Evolutionary conservation across 2,797 vertebrate genomes (phyloP).

Genomic region (Pangasius mekongensis): DNA sequence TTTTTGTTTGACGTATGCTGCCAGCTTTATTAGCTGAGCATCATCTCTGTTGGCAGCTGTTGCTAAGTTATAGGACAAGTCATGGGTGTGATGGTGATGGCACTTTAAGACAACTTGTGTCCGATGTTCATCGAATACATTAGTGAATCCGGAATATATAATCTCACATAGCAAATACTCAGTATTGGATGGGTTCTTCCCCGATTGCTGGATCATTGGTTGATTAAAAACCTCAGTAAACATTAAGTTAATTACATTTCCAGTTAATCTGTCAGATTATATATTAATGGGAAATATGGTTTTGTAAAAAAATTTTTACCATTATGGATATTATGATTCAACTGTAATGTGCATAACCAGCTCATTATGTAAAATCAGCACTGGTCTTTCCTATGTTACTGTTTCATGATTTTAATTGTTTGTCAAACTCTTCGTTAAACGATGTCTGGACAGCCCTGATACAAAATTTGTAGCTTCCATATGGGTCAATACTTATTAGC

Average conservation of each 20-base stretch:
- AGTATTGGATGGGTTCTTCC: neutral
- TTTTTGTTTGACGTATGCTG: conserved; percentile 7
- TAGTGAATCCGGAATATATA: neutral
- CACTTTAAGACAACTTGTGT: neutral
- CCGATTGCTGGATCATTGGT: neutral
- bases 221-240: neutral
- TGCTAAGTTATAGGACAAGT: neutral
- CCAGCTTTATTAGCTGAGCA: neutral
- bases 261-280: neutral
- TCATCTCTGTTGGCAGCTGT: neutral
- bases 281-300: neutral
- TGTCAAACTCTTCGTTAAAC: neutral
- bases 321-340: neutral
- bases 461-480: neutral
- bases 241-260: neutral
- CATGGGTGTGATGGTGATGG: neutral
- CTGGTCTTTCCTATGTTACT: neutral
- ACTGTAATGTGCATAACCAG: neutral
- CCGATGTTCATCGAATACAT: neutral
- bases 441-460: neutral
- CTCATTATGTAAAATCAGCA: conserved; percentile 3
- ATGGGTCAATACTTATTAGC: neutral
- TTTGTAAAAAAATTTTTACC: neutral
- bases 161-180: neutral
- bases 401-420: neutral